Percentiles rank a stretch among this genome's conserved stretches.
These are phyloP conservation scores for Cyanoramphus novaezelandiae DNA, from an alignment of 2,113 vertebrate genomes.

Conservation along the genomic window DNA sequence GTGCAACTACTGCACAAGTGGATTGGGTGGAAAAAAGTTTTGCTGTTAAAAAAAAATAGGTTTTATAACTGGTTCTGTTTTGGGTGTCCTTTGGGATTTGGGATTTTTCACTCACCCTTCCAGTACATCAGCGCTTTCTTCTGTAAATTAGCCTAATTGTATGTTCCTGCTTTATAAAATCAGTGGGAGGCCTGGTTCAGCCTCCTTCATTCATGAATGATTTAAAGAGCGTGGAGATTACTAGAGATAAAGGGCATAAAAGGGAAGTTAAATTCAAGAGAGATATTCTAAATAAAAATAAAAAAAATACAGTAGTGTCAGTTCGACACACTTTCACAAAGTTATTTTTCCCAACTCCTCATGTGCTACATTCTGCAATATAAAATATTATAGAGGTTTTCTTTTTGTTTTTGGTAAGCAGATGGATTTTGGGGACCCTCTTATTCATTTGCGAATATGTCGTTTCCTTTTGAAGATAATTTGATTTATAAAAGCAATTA, in stretches of 20 bases:
- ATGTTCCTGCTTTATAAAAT: slow-evolving; percentile 25
- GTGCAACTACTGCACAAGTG: background rate
- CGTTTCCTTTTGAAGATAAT: background rate
- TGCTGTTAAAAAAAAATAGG: background rate
- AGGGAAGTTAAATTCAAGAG: background rate
- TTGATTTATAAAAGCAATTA: slow-evolving; percentile 5
- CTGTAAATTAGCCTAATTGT: slow-evolving; percentile 42
- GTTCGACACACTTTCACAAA: background rate
- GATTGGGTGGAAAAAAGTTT: background rate
- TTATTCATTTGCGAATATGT: background rate
- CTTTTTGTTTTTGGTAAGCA: background rate
- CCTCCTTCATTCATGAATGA: slow-evolving; percentile 49
- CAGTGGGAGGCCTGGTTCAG: slow-evolving; percentile 3
- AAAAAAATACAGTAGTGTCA: background rate
- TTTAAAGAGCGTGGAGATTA: slow-evolving; percentile 31
- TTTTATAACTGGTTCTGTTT: background rate
- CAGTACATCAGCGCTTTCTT: background rate
- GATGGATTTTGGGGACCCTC: background rate
- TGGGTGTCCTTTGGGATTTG: background rate
- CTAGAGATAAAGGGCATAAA: background rate
- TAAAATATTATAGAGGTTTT: background rate
- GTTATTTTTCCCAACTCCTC: background rate
- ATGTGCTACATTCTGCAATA: background rate
- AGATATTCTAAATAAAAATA: background rate
- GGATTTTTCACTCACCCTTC: slow-evolving; percentile 16